Base-by-base conservation (phyloP, 64 coral and sea anemone species). In the Porites lutea region DNA sequence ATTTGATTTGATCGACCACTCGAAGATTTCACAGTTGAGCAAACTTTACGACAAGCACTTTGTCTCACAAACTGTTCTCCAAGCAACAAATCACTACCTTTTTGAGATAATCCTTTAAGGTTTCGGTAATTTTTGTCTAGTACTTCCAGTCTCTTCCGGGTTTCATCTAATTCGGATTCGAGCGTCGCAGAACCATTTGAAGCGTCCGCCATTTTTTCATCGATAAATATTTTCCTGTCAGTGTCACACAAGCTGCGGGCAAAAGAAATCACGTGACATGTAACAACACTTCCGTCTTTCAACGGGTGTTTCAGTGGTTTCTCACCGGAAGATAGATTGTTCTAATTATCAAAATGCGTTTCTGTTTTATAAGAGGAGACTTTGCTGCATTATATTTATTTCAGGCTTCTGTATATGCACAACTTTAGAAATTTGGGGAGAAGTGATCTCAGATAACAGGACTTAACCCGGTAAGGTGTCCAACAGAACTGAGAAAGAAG, bases 41-140 rank as follows among this genome's bases (percentile, higher is more conserved):
- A 80, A 80, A 48, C n/a, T 37, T 13, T 61, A 23, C 57, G 22
- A 61, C 79, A 18, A 47, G 18, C 49, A 8, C 11, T 48, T 68
- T 49, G 62, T 84, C 62, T 7, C 14, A 3, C 14, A 66, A 52
- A 68, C 2, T 68, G 7, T 47, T 20, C 46, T 50, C 6, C 10
- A 48, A 7, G 15, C 13, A 69, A 82, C 13, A 49, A 51, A 22
- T 13, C 61, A 45, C 81, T 20, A 84, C 81, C 81, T 84, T 43
- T 84, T 84, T 84, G 63, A 84, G 81, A 84, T 84, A 84, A 52
- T n/a, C 81, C 81, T 19, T 84, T 84, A 6, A 84, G 63, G 63
- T 84, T 67, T 84, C 81, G 46, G 48, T 84, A 84, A 66, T 84
- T 84, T 84, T 68, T 70, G 63, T 69, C 81, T 68, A 84, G 8